Base-by-base conservation (phyloP, 2,797 vertebrate species). In the Danio jaintianensis region DNA sequence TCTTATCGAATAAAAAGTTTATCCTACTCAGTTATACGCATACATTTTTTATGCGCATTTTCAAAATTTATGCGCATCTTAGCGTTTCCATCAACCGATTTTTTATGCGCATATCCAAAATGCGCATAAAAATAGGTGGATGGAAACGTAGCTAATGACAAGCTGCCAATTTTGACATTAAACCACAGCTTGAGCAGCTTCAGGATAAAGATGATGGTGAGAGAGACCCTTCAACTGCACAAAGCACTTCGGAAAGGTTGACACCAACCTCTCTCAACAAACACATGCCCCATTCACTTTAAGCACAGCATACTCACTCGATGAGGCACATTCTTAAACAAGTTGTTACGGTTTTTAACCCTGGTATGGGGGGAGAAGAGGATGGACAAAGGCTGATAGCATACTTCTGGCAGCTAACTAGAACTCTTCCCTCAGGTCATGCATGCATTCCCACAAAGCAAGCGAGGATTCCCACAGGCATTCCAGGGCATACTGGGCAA, bases 191-290 rank as follows among this genome's bases (percentile, higher is more conserved):
- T 55, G 78, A 85, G 83, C 78, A 85, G 78, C 78, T 52, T 75
- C 53, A 29, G 81, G 83, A 87, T 71, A 76, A 89, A 86, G 82
- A 48, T 77, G n/a, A 83, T 52, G 81, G 87, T 70, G 88, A 91
- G 87, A 86, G 88, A 90, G 75, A 88, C 84, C 81, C 83, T 87
- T 84, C 62, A 82, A 71, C 85, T 84, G 78, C 75, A 85, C 36
- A 77, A 58, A 79, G 70, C 80, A 10, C 80, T 85, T 67, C 73
- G 82, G 47, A 76, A 81, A 50, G 75, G 82, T 55, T 83, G 86
- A 90, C 90, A 70, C 79, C 81, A 87, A 83, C 83, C 68, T 90
- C 89, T 86, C 85, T 91, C 87, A 87, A 56, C 84, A 85, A 85
- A 87, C 82, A 87, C 87, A 85, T 78, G 20, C 67, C 83, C 82